Evolutionary conservation across 2,888 invertebrate genomes (phyloP).

Genomic region (Ptychoptera albimana): DNA sequence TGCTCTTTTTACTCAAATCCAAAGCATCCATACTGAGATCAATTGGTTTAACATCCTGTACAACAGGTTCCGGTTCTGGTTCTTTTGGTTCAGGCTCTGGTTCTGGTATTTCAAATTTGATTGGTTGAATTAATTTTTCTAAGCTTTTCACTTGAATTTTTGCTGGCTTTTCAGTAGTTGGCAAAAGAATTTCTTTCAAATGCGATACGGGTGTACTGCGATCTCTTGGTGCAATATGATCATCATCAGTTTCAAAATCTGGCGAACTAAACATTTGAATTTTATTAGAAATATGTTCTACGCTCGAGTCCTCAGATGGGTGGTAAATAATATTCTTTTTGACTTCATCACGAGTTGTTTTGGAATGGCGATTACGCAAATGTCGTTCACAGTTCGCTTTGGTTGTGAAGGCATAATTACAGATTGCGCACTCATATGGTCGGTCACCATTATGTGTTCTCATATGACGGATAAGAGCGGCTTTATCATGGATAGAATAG

Average conservation of each 20-base stretch:
- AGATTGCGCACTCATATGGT: conserved; percentile 88
- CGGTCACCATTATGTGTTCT: conserved; percentile 89
- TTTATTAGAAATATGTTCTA: conserved; percentile 40
- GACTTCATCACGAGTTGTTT: conserved; percentile 72
- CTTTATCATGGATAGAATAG: conserved; percentile 71
- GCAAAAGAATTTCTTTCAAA: conserved; percentile 32
- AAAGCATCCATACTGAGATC: conserved; percentile 66
- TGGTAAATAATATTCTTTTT: conserved; percentile 77
- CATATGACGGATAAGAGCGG: conserved; percentile 80
- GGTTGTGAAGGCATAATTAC: conserved; percentile 92
- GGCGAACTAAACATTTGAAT: conserved; percentile 38
- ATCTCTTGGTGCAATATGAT: conserved; percentile 22
- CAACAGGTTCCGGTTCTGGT: conserved; percentile 15
- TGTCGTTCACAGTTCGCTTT: conserved; percentile 96
- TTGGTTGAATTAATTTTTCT: conserved; percentile 37
- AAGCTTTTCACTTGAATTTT: conserved; percentile 46
- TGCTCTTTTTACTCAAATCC: conserved; percentile 65
- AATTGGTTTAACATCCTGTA: conserved; percentile 41
- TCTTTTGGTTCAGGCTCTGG: conserved; percentile 26
- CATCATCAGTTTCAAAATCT: conserved; percentile 32
- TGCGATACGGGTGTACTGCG: conserved; percentile 31
- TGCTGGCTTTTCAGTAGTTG: conserved; percentile 34
- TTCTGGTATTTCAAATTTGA: conserved; percentile 35
- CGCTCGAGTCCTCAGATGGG: conserved; percentile 69
- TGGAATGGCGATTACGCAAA: conserved; percentile 77